Evolutionary conservation across 2,888 invertebrate genomes (phyloP), one percentile per base, ranked within the genome.

Genomic region (Cactoblastis cactorum): DNA sequence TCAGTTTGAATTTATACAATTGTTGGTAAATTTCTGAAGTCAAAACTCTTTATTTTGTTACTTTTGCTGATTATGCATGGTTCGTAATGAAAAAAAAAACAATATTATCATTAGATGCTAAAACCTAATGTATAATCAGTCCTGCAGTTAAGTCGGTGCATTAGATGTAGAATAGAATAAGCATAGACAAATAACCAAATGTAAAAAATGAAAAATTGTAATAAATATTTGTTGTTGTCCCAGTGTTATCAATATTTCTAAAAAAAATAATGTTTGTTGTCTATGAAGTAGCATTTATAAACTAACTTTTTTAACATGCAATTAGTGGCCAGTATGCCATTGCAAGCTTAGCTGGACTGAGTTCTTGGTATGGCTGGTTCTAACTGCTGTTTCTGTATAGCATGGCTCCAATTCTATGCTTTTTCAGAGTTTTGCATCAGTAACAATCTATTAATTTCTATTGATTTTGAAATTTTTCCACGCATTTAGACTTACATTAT

Each of bases 401-500:
- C 87, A 88, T 88, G 87, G 68, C 62, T 78, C 80, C 77, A 71
- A 78, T 69, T 79, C 77, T 83, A 69, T 69, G 85, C 85, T 86
- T 85, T 62, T 72, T 74, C 68, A 69, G 56, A 62, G 52, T 52
- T 52, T 35, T 48, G 48, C 45, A 45, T 45, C 32, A 49, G 49
- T 51, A 52, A 53, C 53, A 47, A 51, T 48, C 56, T 56, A n/a
- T 56, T 58, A 51, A 52, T 58, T 58, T 56, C 58, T 53, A 34
- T 56, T 56, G 52, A 55, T 54, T 58, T 58, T 51, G 50, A 53
- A 47, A 28, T 43, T 41, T 58, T 53, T 58, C 43, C 56, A 52
- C 48, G 52, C 58, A 56, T 64, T 69, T 91, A 81, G 89, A 91
- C 91, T 91, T 83, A 91, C 91, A 91, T 91, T 91, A 86, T 92